Percentiles rank a stretch among this genome's conserved stretches.
phyloP scores from a whole-genome alignment of 2,113 vertebrate species.

The Chrysemys picta region DNA sequence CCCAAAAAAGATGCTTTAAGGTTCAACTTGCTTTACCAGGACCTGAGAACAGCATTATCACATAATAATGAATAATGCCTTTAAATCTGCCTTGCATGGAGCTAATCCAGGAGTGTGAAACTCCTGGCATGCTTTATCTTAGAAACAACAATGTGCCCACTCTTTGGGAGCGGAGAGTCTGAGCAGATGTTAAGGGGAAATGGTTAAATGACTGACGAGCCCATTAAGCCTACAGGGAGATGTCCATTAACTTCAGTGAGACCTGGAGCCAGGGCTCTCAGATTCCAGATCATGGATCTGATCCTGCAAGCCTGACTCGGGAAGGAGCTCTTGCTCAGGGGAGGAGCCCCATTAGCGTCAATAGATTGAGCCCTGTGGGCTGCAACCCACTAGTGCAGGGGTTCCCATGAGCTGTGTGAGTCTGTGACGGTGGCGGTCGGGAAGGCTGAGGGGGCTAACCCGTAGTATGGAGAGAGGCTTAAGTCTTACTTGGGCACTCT shows the following conservation, averaged over 20 bases:
- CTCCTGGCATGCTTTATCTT: neutral
- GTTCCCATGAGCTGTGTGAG: neutral
- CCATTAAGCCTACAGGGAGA: neutral
- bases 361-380: neutral
- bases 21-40: neutral
- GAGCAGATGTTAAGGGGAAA: constrained; percentile 42
- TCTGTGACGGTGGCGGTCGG: neutral
- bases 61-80: neutral
- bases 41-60: neutral
- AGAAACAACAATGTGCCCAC: neutral
- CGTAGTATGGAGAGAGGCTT: neutral
- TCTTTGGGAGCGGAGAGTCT: neutral
- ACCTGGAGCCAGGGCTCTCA: neutral
- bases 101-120: neutral
- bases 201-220: neutral
- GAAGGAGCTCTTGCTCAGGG: neutral
- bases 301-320: neutral
- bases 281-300: neutral
- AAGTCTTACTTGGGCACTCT: neutral
- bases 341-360: neutral
- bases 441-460: neutral
- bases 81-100: neutral
- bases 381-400: neutral
- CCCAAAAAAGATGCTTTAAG: rapidly evolving
- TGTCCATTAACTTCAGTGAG: neutral